Percentiles rank a stretch among this genome's conserved stretches.
Conservation (phyloP, 2,888 invertebrate genomes). For the Synergus umbraculus region DNA sequence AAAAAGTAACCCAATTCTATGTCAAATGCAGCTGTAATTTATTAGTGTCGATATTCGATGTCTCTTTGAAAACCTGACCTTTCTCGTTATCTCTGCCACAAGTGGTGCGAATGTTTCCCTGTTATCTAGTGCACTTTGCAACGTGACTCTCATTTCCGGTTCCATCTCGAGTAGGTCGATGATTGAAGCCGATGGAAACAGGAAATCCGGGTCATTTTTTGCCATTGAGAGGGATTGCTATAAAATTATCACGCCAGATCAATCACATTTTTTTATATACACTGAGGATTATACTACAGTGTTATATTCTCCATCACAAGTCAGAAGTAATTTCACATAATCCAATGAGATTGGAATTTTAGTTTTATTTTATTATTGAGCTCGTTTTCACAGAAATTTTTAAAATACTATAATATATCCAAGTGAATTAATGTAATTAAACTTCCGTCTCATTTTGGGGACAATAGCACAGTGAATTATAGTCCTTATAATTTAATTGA, state of each 20-base stretch:
- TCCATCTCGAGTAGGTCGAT: conserved; percentile 4
- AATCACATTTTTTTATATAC: conserved; percentile 41
- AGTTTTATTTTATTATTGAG: background rate
- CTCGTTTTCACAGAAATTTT: background rate
- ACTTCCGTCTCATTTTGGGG: background rate
- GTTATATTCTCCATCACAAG: background rate
- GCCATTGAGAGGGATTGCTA: background rate
- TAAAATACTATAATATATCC: too few species aligned
- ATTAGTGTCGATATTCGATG: background rate
- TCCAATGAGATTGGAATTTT: background rate
- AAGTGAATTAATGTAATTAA: background rate
- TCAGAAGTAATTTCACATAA: background rate
- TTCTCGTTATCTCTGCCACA: conserved; percentile 14
- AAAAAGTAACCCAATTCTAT: background rate
- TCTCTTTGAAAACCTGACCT: background rate
- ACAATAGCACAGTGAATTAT: background rate
- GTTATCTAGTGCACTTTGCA: conserved; percentile 7
- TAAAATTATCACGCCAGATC: conserved; percentile 55
- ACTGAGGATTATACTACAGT: background rate
- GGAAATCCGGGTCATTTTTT: conserved; percentile 40
- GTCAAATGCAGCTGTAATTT: background rate
- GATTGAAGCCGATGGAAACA: conserved; percentile 34
- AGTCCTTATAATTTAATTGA: background rate
- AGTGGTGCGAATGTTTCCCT: conserved; percentile 19
- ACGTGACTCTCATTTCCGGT: conserved; percentile 47